phyloP scores from a whole-genome alignment of 2,113 vertebrate genomes.

The Xiphias gladius region DNA sequence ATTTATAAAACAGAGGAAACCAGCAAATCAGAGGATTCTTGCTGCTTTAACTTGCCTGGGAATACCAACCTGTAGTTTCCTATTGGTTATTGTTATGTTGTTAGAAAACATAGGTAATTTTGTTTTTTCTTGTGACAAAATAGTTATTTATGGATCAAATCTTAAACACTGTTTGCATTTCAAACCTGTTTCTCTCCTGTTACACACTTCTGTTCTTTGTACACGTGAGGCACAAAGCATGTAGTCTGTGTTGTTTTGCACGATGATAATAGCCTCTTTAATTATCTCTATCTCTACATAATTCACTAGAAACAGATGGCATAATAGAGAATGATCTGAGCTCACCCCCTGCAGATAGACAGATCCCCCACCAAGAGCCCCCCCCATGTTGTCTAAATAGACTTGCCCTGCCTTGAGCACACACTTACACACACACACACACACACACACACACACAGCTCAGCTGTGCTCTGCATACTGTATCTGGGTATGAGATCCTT shows the following conservation, averaged over 20 bases:
- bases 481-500: conserved; percentile 32
- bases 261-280: conserved; percentile 46
- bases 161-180: no score
- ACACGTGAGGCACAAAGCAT: background rate
- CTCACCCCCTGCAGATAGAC: conserved; percentile 59
- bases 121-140: background rate
- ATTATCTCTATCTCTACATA: conserved; percentile 48
- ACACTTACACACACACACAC: background rate
- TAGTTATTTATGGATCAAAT: background rate
- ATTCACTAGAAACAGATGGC: conserved; percentile 72
- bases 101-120: background rate
- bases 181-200: background rate
- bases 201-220: background rate
- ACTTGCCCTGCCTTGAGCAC: conserved; percentile 27
- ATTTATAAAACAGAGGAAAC: conserved; percentile 1
- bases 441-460: conserved; percentile 15
- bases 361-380: conserved; percentile 46
- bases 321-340: conserved; percentile 60
- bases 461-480: conserved; percentile 5
- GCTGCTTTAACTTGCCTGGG: background rate
- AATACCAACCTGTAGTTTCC: background rate
- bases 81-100: background rate
- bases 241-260: conserved; percentile 23
- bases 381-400: conserved; percentile 43
- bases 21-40: background rate